Conservation (phyloP, 2,888 invertebrate species). For the Troides aeacus region DNA sequence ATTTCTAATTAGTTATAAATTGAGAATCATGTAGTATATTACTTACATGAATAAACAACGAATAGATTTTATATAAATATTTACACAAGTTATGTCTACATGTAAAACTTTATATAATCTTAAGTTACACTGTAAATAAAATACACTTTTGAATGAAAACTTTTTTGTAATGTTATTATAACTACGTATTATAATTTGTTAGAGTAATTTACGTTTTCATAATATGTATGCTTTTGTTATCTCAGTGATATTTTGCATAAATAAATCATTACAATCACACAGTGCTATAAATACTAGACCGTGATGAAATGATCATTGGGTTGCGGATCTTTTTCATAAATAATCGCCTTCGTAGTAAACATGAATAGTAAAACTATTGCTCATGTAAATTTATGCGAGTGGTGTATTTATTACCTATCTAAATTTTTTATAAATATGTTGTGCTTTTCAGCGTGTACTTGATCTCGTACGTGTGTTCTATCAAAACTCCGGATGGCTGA, state of each 20-base stretch:
- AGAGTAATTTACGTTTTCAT: no score
- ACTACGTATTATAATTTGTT: no score
- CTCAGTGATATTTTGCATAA: not conserved
- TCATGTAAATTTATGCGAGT: conserved; percentile 12
- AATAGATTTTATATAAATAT: no score
- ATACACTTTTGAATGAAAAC: no score
- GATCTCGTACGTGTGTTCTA: conserved; percentile 6
- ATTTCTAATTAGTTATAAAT: no score
- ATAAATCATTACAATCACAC: conserved; percentile 41
- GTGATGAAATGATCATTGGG: conserved; percentile 39
- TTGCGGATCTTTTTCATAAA: conserved; percentile 62
- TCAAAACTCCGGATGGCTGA: conserved; percentile 22
- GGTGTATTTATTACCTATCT: not conserved
- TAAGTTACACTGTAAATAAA: no score
- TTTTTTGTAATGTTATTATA: no score
- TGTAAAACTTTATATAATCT: no score
- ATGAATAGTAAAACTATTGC: conserved; percentile 41
- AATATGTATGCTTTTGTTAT: no score
- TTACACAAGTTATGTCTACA: no score
- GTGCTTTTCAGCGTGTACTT: not conserved
- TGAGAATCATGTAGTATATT: no score
- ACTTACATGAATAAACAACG: no score
- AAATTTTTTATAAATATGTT: not conserved
- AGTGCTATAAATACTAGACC: conserved; percentile 45
- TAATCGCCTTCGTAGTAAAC: conserved; percentile 57